These are phyloP conservation scores for Scomber colias DNA, from an alignment of 2,113 vertebrate species.

Conservation along the genomic window DNA sequence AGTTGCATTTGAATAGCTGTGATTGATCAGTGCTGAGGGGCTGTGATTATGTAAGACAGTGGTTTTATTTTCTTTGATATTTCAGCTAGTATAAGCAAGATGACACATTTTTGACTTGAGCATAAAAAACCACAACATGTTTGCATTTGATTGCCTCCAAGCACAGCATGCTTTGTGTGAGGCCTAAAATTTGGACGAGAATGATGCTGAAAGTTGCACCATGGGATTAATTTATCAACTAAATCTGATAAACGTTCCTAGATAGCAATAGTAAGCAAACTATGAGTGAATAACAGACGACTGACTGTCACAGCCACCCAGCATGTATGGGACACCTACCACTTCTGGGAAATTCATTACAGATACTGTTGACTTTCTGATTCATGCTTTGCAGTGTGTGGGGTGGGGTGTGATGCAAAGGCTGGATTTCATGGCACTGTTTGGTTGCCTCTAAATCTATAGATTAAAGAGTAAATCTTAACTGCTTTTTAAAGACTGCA, in stretches of 20 bases:
- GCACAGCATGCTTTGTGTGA: constrained; percentile 54
- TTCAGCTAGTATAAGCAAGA: constrained; percentile 52
- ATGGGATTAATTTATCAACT: constrained; percentile 57
- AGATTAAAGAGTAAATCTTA: constrained; percentile 48
- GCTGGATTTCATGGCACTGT: constrained; percentile 23
- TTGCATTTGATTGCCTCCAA: constrained; percentile 53
- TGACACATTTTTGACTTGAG: constrained; percentile 76
- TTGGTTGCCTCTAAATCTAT: constrained; percentile 22
- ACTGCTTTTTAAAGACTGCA: constrained; percentile 14
- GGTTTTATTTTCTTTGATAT: constrained; percentile 70
- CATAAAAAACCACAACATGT: constrained; percentile 53
- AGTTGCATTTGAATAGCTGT: constrained; percentile 64
- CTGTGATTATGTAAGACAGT: constrained; percentile 61
- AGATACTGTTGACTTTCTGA: constrained; percentile 55
- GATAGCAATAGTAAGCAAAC: constrained; percentile 49
- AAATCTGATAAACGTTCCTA: constrained; percentile 59
- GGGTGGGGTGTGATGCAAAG: constrained; percentile 14
- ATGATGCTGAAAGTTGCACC: background rate
- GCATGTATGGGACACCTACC: constrained; percentile 26
- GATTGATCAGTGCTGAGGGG: constrained; percentile 61
- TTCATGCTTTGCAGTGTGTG: constrained; percentile 44
- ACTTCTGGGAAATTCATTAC: constrained; percentile 52
- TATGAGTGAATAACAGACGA: constrained; percentile 40
- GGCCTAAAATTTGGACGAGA: constrained; percentile 46
- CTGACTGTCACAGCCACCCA: constrained; percentile 54